A percentile compares a stretch with the other conserved stretches of the same genome.
phyloP scores from a whole-genome alignment of 1,140 invertebrate genomes.

The Caenorhabditis brenneri region DNA sequence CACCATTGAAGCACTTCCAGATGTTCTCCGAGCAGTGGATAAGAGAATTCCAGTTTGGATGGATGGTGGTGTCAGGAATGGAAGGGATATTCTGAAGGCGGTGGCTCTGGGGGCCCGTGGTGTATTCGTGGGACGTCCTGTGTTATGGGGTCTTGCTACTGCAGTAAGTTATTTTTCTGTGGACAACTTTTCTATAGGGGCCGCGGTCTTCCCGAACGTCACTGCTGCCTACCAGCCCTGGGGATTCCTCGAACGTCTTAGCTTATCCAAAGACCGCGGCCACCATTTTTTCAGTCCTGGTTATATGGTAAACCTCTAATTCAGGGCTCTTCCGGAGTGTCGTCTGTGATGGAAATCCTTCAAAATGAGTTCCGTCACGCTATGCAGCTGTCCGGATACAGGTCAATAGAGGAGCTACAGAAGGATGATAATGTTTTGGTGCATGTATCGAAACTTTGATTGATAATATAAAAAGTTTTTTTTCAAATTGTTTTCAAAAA shows the following conservation, averaged over 20 bases:
- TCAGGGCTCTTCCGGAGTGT: constrained; percentile 81
- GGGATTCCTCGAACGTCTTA: no score
- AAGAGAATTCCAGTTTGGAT: constrained; percentile 74
- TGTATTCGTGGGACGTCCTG: constrained; percentile 86
- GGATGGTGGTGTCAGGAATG: constrained; percentile 85
- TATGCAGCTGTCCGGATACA: constrained; percentile 79
- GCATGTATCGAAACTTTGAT: not conserved
- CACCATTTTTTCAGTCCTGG: no score
- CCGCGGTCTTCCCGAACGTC: no score
- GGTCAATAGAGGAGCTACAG: constrained; percentile 1
- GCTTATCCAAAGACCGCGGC: no score
- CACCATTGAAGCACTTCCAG: constrained; percentile 83
- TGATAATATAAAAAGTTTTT: no score
- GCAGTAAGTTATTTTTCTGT: constrained; percentile 65
- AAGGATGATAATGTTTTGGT: not conserved
- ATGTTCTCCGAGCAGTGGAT: constrained; percentile 81
- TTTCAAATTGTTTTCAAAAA: no score
- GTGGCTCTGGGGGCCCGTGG: constrained; percentile 83
- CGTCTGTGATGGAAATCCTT: constrained; percentile 79
- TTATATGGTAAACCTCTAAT: constrained; percentile 36
- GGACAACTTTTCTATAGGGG: constrained; percentile 56
- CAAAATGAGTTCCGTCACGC: constrained; percentile 81
- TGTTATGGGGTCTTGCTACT: constrained; percentile 84
- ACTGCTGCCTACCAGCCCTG: no score
- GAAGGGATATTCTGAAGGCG: constrained; percentile 88